These are phyloP conservation scores for Drosophila vallismaia DNA, from an alignment of 2,888 invertebrate genomes.

Conservation along the genomic window DNA sequence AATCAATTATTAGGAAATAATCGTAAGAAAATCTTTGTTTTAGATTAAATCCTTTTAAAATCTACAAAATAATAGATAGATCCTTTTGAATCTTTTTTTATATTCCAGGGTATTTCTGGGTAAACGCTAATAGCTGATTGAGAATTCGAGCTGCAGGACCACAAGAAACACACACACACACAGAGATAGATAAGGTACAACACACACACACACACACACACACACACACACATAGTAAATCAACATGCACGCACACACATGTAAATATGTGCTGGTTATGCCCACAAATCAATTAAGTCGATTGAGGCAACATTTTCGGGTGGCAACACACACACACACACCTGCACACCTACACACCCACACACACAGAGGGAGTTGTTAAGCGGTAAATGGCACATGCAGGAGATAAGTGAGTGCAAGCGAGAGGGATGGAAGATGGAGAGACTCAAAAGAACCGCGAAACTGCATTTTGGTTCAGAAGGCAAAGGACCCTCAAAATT, in stretches of 20 bases:
- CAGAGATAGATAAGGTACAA: conserved; percentile 38
- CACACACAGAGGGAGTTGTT: conserved; percentile 38
- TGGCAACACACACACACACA: conserved; percentile 27
- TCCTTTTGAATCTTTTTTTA: neutral
- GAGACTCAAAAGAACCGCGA: conserved; percentile 36
- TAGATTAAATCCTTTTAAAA: neutral
- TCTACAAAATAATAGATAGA: neutral
- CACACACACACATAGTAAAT: conserved; percentile 41
- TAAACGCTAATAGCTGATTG: conserved; percentile 64
- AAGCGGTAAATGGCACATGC: conserved; percentile 43
- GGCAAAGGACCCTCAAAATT: conserved; percentile 6
- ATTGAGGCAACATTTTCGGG: conserved; percentile 70
- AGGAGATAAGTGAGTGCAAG: conserved; percentile 11
- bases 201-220: conserved; percentile 20
- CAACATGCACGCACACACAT: conserved; percentile 56
- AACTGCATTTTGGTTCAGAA: conserved; percentile 29
- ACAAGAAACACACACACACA: conserved; percentile 32
- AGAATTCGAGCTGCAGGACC: conserved; percentile 21
- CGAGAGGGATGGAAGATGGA: neutral
- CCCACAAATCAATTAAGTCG: conserved; percentile 82
- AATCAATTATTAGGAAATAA: neutral
- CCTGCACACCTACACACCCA: neutral
- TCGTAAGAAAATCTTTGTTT: too few species aligned
- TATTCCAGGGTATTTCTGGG: conserved; percentile 28
- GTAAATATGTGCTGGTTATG: conserved; percentile 76